phyloP scores from a whole-genome alignment of 2,113 vertebrate species.

The Trogon melanurus region DNA sequence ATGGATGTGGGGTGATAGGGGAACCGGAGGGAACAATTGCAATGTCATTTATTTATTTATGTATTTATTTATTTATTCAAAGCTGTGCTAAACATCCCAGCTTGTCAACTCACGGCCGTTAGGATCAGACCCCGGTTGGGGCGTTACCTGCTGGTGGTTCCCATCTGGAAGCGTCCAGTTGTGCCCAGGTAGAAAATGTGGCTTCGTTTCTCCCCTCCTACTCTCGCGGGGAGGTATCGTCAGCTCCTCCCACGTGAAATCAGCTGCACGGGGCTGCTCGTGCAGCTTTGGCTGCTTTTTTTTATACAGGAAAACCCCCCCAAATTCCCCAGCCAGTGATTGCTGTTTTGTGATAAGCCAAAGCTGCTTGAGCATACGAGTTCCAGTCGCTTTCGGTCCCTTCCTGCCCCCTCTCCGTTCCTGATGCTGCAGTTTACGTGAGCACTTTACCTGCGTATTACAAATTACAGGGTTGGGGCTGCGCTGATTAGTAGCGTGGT shows the following conservation, averaged over 20 bases:
- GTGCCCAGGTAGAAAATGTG: background rate
- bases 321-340: accelerated
- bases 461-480: slow-evolving; percentile 32
- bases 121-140: background rate
- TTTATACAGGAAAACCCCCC: background rate
- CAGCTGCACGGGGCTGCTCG: accelerated
- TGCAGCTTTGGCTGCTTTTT: background rate
- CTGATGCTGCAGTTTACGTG: background rate
- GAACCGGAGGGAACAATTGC: background rate
- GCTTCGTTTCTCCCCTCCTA: background rate
- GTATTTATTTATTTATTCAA: background rate
- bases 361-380: background rate
- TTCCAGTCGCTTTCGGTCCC: accelerated
- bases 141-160: background rate
- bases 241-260: background rate
- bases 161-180: background rate
- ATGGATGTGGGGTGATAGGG: background rate
- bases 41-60: background rate
- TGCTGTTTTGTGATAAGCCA: background rate
- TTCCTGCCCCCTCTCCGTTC: background rate
- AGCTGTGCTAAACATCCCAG: background rate
- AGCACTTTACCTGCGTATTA: background rate
- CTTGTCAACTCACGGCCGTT: accelerated
- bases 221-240: background rate
- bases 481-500: background rate